A percentile compares a stretch with the other conserved stretches of the same genome.
phyloP scores from a whole-genome alignment of 2,797 vertebrate species.

The Rhynchonycteris naso region DNA sequence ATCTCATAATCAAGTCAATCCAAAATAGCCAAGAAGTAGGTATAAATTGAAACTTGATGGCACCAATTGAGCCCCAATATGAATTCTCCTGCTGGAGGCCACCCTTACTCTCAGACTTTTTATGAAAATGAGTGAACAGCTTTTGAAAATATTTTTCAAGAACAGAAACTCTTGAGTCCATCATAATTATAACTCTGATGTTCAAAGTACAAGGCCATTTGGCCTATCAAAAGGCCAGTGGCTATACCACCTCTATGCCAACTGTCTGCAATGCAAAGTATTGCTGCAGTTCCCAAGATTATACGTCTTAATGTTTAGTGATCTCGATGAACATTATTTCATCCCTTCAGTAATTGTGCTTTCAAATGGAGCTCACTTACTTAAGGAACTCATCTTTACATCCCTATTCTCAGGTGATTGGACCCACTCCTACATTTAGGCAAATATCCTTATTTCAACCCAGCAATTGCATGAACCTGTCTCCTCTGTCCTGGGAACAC shows the following conservation, averaged over 20 bases:
- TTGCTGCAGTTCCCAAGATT: background rate
- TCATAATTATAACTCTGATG: background rate
- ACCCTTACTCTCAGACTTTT: background rate
- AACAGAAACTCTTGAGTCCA: background rate
- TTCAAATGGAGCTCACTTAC: background rate
- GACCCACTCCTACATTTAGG: background rate
- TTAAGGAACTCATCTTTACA: background rate
- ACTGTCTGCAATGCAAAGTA: background rate
- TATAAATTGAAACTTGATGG: background rate
- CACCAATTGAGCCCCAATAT: background rate
- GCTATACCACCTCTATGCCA: background rate
- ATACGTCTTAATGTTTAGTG: background rate
- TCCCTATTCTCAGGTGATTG: background rate
- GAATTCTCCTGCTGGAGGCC: background rate
- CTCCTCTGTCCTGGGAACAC: background rate
- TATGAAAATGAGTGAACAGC: background rate
- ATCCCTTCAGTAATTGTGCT: background rate
- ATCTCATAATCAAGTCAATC: background rate
- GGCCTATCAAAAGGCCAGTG: background rate
- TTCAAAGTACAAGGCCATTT: background rate
- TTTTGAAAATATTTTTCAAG: background rate
- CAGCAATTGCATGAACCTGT: background rate
- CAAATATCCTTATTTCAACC: background rate
- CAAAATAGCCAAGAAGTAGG: background rate
- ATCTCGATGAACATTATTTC: background rate